Base-by-base conservation (phyloP, 2,113 vertebrate genomes). In the Megaceryle maxima region DNA sequence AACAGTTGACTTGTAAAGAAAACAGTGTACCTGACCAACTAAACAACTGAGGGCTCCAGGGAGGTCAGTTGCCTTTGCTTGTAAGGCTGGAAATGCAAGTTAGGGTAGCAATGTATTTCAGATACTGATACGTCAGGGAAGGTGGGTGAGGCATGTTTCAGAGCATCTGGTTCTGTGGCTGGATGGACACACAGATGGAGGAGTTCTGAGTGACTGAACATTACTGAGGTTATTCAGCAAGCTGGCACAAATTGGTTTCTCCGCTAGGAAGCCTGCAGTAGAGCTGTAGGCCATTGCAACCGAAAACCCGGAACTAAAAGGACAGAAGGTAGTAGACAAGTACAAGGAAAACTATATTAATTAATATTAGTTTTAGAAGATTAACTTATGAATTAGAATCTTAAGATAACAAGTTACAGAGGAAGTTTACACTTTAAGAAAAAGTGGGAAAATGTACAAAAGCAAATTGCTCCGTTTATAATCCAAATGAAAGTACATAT, bases 91-190 rank as follows among this genome's bases (percentile, higher is more conserved):
- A 75, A 92, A 90, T 13, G 4, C 67, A 82, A 51, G 77, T 76
- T 82, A 43, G 14, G 56, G 78, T 18, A 87, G 82, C 46, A 92
- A 66, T 67, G 41, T 57, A 86, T 97, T 96, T 97, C 68, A 77
- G 82, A 22, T 87, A 43, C 20, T 81, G 84, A 97, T 96, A 55
- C 62, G 57, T 80, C 87, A 86, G 87, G 73, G 83, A 89, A 92
- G 89, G 95, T 73, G 87, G 93, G 70, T 37, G 82, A 92, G 70
- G 83, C 20, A 3, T 95, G 93, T 95, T 87, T 85, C 88, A 77
- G 68, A 97, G 89, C 96, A 97, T 88, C 97, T 98, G 97, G 48
- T 91, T 97, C 93, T 95, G 69, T 94, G 95, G 95, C 67, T 94
- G 92, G 94, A 84, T 67, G 63, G 88, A 93, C 93, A 94, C 63